phyloP scores from a whole-genome alignment of 2,888 invertebrate genomes.

The Eilema caniola region DNA sequence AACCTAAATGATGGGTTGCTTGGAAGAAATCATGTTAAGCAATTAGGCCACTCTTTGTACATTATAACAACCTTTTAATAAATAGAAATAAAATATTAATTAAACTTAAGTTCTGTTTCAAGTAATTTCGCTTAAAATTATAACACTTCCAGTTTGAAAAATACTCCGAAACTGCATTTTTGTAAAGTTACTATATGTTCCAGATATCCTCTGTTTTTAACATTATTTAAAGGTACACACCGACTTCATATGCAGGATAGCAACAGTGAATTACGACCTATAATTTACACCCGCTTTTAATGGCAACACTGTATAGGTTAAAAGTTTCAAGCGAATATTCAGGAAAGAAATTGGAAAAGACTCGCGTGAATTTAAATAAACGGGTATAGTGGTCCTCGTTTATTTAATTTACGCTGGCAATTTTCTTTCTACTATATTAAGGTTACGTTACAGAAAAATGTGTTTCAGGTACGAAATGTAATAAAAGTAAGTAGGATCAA shows the following conservation, averaged over 20 bases:
- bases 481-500: neutral
- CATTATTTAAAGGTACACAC: constrained; percentile 35
- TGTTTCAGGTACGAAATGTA: neutral
- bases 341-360: constrained; percentile 11
- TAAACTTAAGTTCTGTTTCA: neutral
- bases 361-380: constrained; percentile 1
- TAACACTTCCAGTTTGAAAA: neutral
- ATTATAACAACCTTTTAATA: too few species aligned
- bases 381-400: neutral
- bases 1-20: too few species aligned
- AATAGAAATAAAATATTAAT: too few species aligned
- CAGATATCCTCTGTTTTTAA: constrained; percentile 31
- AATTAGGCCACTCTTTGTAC: too few species aligned
- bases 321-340: constrained; percentile 9
- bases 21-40: too few species aligned
- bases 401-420: constrained; percentile 12
- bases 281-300: constrained; percentile 38
- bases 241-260: constrained; percentile 43
- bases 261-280: constrained; percentile 41
- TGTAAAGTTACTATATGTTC: neutral
- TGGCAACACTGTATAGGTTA: constrained; percentile 23
- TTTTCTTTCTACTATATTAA: neutral
- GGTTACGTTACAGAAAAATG: neutral
- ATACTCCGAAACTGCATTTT: neutral
- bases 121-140: neutral